Conservation (phyloP, 2,113 vertebrate genomes). For the Lamprotornis superbus region DNA sequence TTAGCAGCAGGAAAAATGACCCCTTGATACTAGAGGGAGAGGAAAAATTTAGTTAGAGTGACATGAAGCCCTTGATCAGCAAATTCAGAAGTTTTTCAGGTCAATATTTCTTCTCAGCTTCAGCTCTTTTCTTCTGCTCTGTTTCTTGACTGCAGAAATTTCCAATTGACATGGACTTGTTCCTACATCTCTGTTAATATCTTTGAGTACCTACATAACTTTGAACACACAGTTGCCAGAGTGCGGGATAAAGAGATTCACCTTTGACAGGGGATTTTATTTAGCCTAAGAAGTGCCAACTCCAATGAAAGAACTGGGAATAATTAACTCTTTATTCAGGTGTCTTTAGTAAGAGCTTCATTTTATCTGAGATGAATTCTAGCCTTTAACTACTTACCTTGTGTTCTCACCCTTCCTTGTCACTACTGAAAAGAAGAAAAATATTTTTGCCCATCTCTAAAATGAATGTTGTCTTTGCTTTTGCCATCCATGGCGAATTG, state of each 20-base stretch:
- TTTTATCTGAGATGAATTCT: background rate
- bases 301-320: background rate
- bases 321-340: background rate
- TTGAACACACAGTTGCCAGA: background rate
- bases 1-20: background rate
- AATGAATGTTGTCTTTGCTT: background rate
- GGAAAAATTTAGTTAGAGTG: background rate
- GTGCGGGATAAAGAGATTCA: background rate
- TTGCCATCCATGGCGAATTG: background rate
- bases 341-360: background rate
- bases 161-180: background rate
- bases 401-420: background rate
- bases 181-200: background rate
- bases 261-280: background rate
- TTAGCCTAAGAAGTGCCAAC: background rate
- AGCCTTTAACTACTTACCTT: background rate
- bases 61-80: background rate
- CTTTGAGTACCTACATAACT: background rate
- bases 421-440: background rate
- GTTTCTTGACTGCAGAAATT: background rate
- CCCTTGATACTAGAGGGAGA: background rate
- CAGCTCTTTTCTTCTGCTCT: background rate
- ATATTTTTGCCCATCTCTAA: background rate
- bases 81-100: background rate
- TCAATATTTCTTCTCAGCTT: background rate